phyloP scores from a whole-genome alignment of 30 jellyfish, hydroid and myxozoan species.

The Aurelia sp. region DNA sequence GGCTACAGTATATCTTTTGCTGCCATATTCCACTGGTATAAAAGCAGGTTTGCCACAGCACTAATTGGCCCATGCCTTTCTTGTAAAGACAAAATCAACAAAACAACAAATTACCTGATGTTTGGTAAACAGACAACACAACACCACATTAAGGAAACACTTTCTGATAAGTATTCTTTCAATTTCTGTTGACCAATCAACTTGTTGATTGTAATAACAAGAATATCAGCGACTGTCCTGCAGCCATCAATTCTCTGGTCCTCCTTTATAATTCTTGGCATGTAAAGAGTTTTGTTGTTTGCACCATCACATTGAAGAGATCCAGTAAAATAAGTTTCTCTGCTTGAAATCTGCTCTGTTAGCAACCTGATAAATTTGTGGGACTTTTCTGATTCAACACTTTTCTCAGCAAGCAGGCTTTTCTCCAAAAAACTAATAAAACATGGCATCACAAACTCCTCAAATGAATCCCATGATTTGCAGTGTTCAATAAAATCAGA shows the following conservation, averaged over 20 bases:
- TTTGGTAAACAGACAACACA: conserved; percentile 56
- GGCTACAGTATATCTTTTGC: too few relatives aligned
- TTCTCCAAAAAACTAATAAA: conserved; percentile 15
- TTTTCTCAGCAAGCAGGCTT: conserved; percentile 7
- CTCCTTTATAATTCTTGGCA: neutral
- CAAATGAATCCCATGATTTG: neutral
- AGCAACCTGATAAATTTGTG: neutral
- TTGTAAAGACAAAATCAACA: neutral
- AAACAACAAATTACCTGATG: conserved; percentile 18
- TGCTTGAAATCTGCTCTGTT: conserved; percentile 17
- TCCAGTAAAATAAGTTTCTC: conserved; percentile 4
- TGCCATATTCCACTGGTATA: too few relatives aligned
- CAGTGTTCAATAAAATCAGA: conserved; percentile 20
- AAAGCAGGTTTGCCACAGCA: neutral
- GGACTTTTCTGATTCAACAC: conserved; percentile 3
- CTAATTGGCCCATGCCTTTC: neutral
- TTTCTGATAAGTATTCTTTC: neutral
- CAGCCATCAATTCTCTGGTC: conserved; percentile 1
- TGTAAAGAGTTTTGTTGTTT: neutral
- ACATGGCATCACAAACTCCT: neutral
- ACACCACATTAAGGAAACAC: conserved; percentile 2
- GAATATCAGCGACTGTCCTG: conserved; percentile 23
- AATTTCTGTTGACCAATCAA: neutral
- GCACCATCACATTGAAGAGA: neutral
- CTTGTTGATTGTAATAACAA: neutral